Percentiles rank a stretch among this genome's conserved stretches.
These are phyloP conservation scores for Natator depressus DNA, from an alignment of 2,113 vertebrate genomes.

Conservation along the genomic window DNA sequence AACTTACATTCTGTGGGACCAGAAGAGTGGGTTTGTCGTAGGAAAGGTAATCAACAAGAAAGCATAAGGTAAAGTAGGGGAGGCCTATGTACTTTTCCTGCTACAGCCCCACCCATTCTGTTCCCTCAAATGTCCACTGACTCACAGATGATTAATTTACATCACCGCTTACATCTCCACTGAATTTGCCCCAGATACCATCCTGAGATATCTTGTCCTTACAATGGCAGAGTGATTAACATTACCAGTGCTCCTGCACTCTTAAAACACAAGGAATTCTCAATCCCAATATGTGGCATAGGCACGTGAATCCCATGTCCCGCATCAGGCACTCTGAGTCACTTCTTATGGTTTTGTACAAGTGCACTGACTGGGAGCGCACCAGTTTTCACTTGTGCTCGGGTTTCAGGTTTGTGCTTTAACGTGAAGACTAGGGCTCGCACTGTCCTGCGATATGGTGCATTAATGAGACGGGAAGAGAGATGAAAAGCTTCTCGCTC, in stretches of 20 bases:
- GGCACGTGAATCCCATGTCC: neutral
- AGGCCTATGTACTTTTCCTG: neutral
- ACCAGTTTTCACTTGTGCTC: slow-evolving; percentile 83
- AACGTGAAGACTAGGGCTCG: slow-evolving; percentile 93
- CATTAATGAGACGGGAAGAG: slow-evolving; percentile 88
- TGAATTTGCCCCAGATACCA: neutral
- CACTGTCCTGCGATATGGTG: slow-evolving; percentile 87
- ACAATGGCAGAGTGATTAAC: neutral
- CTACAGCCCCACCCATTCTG: neutral
- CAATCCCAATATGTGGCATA: neutral
- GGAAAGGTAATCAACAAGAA: neutral
- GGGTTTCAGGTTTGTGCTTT: slow-evolving; percentile 88
- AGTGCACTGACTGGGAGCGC: slow-evolving; percentile 80
- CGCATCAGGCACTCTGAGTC: slow-evolving; percentile 18
- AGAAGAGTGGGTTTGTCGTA: neutral
- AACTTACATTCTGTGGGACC: neutral
- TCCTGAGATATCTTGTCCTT: neutral
- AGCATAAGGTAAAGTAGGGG: neutral
- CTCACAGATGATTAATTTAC: neutral
- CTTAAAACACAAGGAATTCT: slow-evolving; percentile 11
- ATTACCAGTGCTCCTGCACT: neutral
- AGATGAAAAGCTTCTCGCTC: slow-evolving; percentile 95
- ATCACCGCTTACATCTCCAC: slow-evolving; percentile 2
- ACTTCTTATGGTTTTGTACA: slow-evolving; percentile 91
- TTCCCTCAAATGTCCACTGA: neutral